Percentiles rank a stretch among this genome's conserved stretches.
Conservation (phyloP, 2,113 vertebrate genomes). For the Pomatostomus ruficeps region DNA sequence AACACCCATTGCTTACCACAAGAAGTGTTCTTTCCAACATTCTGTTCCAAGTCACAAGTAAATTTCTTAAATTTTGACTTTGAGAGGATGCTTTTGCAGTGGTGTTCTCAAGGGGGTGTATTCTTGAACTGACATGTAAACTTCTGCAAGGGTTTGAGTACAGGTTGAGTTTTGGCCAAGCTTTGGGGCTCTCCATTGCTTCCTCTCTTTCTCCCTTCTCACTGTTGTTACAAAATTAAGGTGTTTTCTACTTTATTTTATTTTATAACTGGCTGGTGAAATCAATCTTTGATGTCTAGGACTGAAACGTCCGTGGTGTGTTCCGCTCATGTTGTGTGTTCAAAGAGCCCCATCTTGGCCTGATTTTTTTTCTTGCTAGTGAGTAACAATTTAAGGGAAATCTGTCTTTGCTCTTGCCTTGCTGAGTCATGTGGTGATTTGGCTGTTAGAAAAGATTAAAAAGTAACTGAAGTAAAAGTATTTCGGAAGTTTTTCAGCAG, state of each 20-base stretch:
- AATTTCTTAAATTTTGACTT: neutral
- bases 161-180: neutral
- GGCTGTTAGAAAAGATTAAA: neutral
- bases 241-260: neutral
- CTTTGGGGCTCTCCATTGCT: neutral
- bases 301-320: neutral
- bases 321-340: neutral
- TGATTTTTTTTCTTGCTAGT: neutral
- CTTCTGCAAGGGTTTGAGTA: neutral
- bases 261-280: constrained; percentile 6
- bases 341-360: neutral
- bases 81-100: neutral
- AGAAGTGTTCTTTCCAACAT: neutral
- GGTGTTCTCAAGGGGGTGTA: neutral
- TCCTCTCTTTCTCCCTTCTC: neutral
- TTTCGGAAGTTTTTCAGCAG: neutral
- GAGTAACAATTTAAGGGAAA: neutral
- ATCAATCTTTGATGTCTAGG: neutral
- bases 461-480: neutral
- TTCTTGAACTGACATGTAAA: neutral
- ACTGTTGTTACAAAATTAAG: neutral
- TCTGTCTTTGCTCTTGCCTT: neutral
- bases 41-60: neutral
- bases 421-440: neutral
- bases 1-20: neutral